Percentiles rank a stretch among this genome's conserved stretches.
Conservation (phyloP, 2,113 vertebrate species). For the Osmerus eperlanus region DNA sequence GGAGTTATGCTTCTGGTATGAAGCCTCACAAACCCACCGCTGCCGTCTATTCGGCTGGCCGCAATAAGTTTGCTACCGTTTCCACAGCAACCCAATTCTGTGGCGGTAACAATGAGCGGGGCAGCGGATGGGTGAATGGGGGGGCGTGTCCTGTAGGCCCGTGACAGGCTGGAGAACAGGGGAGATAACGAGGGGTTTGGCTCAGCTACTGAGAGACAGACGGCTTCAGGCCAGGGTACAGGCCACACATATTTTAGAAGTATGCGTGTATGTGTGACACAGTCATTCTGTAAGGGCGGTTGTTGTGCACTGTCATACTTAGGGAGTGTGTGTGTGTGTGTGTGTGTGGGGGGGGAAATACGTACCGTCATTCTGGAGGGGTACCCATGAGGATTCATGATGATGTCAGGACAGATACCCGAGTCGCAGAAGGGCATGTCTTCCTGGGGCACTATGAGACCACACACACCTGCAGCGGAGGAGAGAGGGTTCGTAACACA, state of each 20-base stretch:
- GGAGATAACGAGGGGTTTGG: constrained; percentile 47
- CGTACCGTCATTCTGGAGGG: constrained; percentile 97
- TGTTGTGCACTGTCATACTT: too few species aligned
- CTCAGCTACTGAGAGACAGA: constrained; percentile 27
- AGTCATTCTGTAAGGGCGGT: too few species aligned
- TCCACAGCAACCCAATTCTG: constrained; percentile 61
- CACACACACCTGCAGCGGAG: constrained; percentile 85
- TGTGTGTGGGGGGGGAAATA: neutral
- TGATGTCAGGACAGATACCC: constrained; percentile 97
- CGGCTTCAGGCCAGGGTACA: too few species aligned
- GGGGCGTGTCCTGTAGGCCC: constrained; percentile 62
- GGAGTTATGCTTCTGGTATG: too few species aligned
- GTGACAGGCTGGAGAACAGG: constrained; percentile 59
- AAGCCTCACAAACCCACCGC: too few species aligned
- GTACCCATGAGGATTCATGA: constrained; percentile 99
- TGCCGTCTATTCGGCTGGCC: neutral
- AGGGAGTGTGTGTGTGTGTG: neutral
- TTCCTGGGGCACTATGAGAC: constrained; percentile 96
- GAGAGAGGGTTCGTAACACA: neutral
- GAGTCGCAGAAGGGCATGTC: constrained; percentile 98
- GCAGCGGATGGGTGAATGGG: constrained; percentile 47
- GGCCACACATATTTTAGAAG: too few species aligned
- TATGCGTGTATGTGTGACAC: too few species aligned
- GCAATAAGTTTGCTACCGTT: constrained; percentile 37
- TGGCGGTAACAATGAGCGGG: constrained; percentile 53